These are phyloP conservation scores for Subanguina moxae DNA, from an alignment of 1,140 invertebrate species.

Conservation along the genomic window DNA sequence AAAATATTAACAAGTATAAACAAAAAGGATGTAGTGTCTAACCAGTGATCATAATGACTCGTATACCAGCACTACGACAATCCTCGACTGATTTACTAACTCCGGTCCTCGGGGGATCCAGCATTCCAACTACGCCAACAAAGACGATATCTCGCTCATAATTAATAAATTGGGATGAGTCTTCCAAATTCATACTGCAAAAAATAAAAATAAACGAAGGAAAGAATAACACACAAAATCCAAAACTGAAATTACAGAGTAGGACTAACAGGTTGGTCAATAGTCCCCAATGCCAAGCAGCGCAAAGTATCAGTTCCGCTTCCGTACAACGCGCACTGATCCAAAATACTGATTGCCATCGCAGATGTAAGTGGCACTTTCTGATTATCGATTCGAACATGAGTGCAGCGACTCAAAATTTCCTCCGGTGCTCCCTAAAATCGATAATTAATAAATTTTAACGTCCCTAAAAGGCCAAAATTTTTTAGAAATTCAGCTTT, in stretches of 20 bases:
- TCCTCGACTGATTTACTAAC: constrained; percentile 89
- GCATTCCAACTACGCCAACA: constrained; percentile 97
- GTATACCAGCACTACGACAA: constrained; percentile 93
- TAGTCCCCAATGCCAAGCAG: constrained; percentile 91
- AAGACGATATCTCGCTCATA: constrained; percentile 96
- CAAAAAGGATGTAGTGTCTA: no score
- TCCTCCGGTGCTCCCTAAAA: constrained; percentile 90
- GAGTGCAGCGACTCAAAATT: constrained; percentile 93
- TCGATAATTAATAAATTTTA: no score
- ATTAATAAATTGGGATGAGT: constrained; percentile 89
- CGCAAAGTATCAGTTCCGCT: constrained; percentile 95
- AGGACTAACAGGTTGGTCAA: constrained; percentile 83
- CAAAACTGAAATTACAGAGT: constrained; percentile 61
- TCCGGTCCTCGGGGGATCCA: constrained; percentile 97
- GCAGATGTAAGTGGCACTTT: constrained; percentile 85
- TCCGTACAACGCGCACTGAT: constrained; percentile 88
- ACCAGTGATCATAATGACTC: constrained; percentile 91
- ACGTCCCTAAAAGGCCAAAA: no score
- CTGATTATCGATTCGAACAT: constrained; percentile 83
- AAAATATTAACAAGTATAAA: no score
- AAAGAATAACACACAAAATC: constrained; percentile 36
- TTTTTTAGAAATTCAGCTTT: no score
- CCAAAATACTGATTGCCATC: constrained; percentile 86
- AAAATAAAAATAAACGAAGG: no score
- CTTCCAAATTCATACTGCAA: constrained; percentile 97